These are phyloP conservation scores for Grantiella picta DNA, from an alignment of 2,113 vertebrate genomes.

Conservation along the genomic window DNA sequence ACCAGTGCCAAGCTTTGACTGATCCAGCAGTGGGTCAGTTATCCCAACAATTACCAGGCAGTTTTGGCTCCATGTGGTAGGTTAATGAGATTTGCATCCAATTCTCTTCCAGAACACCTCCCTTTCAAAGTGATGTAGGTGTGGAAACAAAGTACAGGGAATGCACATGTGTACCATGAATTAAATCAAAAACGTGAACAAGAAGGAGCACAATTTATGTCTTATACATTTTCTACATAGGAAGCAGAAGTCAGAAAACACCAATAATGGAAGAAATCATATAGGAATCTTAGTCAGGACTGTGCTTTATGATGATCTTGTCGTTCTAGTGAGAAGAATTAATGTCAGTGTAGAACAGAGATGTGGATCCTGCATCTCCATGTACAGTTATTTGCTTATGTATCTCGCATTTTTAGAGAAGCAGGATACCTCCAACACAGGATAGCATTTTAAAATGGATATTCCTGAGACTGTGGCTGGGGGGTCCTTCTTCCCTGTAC, in stretches of 20 bases:
- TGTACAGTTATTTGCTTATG: not conserved
- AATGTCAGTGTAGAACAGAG: not conserved
- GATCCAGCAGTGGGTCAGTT: not conserved
- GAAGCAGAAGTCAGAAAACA: not conserved
- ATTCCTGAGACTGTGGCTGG: not conserved
- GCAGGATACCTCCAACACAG: not conserved
- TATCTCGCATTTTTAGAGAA: not conserved
- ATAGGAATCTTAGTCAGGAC: not conserved
- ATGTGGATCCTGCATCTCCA: not conserved
- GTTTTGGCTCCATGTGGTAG: not conserved
- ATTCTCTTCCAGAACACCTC: fast-evolving
- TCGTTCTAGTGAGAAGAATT: not conserved
- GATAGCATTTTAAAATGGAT: not conserved
- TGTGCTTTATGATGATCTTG: not conserved
- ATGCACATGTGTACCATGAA: fast-evolving
- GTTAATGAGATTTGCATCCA: not conserved
- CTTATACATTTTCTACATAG: not conserved
- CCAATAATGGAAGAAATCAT: not conserved
- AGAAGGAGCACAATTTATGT: not conserved
- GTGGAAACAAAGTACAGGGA: not conserved
- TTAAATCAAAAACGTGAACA: not conserved
- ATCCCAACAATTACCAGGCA: not conserved
- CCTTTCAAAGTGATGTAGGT: not conserved
- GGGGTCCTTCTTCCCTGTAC: not conserved
- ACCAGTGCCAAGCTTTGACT: not conserved